Percentiles rank a stretch among this genome's conserved stretches.
Conservation (phyloP, 2,113 vertebrate genomes). For the Saguinus midas region DNA sequence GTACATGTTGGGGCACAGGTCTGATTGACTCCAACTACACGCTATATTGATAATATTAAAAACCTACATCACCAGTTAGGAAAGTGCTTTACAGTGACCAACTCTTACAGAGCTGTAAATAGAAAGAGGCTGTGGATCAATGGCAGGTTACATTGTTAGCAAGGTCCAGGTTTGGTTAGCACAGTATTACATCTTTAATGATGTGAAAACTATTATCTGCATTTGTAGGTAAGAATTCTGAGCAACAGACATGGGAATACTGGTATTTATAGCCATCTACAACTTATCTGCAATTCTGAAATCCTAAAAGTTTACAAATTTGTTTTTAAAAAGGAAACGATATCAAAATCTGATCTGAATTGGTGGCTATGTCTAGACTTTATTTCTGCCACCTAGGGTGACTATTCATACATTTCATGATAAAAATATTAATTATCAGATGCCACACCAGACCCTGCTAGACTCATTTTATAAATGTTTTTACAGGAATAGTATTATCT, state of each 20-base stretch:
- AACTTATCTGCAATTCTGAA: background rate
- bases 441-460: background rate
- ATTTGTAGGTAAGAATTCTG: background rate
- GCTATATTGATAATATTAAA: background rate
- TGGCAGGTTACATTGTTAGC: background rate
- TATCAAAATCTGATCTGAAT: background rate
- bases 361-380: background rate
- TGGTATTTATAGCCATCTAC: background rate
- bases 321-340: background rate
- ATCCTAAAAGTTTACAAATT: background rate
- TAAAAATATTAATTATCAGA: background rate
- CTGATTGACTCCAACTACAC: background rate
- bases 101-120: background rate
- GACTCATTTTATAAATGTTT: background rate
- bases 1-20: background rate
- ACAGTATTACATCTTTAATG: background rate
- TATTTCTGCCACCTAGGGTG: background rate
- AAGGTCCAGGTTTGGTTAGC: background rate
- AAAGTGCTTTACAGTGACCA: background rate
- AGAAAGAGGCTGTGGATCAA: background rate
- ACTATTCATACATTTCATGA: background rate
- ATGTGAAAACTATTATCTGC: background rate
- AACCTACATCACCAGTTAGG: background rate
- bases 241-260: background rate
- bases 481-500: background rate